Evolutionary conservation across 2,113 vertebrate genomes (phyloP), one percentile per base, ranked within the genome.

Genomic region (Alectura lathami): DNA sequence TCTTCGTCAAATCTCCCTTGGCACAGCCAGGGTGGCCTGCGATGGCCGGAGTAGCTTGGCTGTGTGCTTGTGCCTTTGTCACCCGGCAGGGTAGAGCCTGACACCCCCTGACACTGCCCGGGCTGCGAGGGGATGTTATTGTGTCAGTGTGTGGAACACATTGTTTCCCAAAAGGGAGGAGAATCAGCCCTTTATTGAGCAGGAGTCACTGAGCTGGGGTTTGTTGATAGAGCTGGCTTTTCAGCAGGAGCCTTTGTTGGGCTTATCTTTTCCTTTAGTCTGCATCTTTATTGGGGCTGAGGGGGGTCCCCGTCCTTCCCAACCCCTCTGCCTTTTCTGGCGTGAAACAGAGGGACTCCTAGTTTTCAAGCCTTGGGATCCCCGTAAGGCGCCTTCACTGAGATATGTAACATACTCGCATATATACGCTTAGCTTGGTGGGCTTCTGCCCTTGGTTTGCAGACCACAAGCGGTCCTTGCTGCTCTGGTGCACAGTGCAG

Each of bases 171-270:
- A 76, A 68, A 77, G 64, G 86, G 93, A 95, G 73, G 92, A 97
- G 94, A 96, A 97, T 97, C n/a, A 4, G 75, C 78, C 82, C 72
- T 94, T 96, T 96, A 94, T 96, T 29, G 89, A 67, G 24, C 64
- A 60, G 78, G 77, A 88, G 70, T 83, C 86, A 63, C 84, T 1
- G 8, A 78, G 87, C 87, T 94, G 89, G 51, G 16, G 21, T 76
- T 92, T 93, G 89, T 89, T 93, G 90, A 86, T 70, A 69, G 6
- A 69, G 57, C 64, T 75, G 72, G 29, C 59, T 89, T 94, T 91
- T 81, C 80, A 94, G 57, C 79, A 70, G 80, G 42, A 0, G 22
- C 34, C 67, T 94, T 95, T 96, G 91, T 93, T 70, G 53, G 27
- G 40, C 36, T 91, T 93, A 67, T 79, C 73, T 91, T 74, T 81